Base-by-base conservation (phyloP, 2,113 vertebrate genomes). In the Axis porcinus region DNA sequence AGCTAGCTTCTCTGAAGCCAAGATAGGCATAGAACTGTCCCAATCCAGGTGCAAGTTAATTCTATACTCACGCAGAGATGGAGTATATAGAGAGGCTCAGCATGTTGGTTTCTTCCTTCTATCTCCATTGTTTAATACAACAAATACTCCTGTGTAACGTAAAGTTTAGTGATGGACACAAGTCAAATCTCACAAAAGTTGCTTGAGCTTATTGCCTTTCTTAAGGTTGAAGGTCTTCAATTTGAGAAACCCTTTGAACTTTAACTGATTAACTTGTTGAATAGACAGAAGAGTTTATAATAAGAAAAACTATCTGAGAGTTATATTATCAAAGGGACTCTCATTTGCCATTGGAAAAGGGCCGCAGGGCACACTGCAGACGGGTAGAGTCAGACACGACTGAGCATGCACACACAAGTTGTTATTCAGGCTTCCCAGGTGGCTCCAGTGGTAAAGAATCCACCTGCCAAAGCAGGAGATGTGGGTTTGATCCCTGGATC, bases 231-330 rank as follows among this genome's bases (percentile, higher is more conserved):
- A 57, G 16, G 15, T 79, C 23, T 95, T 93, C 43, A 95, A 78
- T 19, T 84, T 89, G 54, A 16, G 52, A 95, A 86, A 60, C 82
- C 4, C 47, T 95, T 88, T 91, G 64, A 97, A 93, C 58, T 88
- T 95, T 67, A 91, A 86, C 67, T 84, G 52, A 95, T 92, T 74
- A 86, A 96, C 70, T 93, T 91, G 89, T 86, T 95, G 83, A 93
- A 23, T 89, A 92, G 3, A 45, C 85, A 78, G 27, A 91, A 91
- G 47, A 94, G 8, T 3, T 81, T 67, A 93, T 33, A 30, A 88
- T 92, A 60, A 91, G 60, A 82, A 89, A 82, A 95, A 81, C 2
- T 13, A 85, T 87, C 50, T 79, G 12, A n/a, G 7, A 79, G 11
- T 5, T 90, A 70, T 57, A 30, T 83, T 89, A 58, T 91, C 45